Conservation (phyloP, 2,888 invertebrate species). For the Digitonthophagus gazella region DNA sequence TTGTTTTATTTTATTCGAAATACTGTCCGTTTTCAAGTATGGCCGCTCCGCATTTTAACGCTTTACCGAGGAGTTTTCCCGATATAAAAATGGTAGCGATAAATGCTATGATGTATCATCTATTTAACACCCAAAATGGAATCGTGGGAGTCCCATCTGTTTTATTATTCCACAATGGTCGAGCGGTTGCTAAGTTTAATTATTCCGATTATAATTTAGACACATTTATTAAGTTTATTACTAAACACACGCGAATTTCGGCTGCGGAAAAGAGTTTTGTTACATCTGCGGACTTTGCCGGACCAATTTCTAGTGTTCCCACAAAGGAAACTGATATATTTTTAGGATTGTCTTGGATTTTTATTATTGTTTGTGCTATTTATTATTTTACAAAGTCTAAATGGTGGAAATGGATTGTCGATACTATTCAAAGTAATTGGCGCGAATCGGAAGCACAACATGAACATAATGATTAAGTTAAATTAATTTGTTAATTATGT, state of each 20-base stretch:
- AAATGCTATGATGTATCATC: constrained; percentile 80
- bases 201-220: constrained; percentile 77
- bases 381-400: constrained; percentile 76
- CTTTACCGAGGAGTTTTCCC: constrained; percentile 82
- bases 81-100: constrained; percentile 84
- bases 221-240: constrained; percentile 74
- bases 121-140: constrained; percentile 88
- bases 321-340: constrained; percentile 78
- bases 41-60: constrained; percentile 89
- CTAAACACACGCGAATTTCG: constrained; percentile 69
- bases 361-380: constrained; percentile 71
- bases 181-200: constrained; percentile 81
- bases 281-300: constrained; percentile 72
- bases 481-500: constrained; percentile 18
- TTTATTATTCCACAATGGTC: constrained; percentile 85
- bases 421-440: constrained; percentile 83
- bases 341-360: constrained; percentile 79
- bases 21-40: constrained; percentile 89
- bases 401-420: constrained; percentile 77
- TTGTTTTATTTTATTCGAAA: constrained; percentile 86
- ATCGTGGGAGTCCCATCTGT: constrained; percentile 88
- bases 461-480: constrained; percentile 58
- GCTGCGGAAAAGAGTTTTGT: constrained; percentile 65
- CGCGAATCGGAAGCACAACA: constrained; percentile 83
- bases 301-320: constrained; percentile 78